Evolutionary conservation across 23 tunicate species (phyloP).

Genomic region (Clavelina lepadiformis): DNA sequence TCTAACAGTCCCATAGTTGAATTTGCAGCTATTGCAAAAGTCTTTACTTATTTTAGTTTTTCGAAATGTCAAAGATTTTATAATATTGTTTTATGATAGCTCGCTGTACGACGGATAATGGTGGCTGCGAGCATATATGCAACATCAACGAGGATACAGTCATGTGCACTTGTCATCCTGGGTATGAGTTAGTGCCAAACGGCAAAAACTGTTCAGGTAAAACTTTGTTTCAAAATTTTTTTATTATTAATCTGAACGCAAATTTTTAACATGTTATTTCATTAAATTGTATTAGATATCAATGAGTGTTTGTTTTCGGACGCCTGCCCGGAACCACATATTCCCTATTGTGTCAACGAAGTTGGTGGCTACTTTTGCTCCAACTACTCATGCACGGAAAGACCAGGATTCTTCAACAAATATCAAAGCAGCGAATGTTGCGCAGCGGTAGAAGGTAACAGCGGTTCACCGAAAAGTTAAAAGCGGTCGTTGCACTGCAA

Average conservation of each 20-base stretch:
- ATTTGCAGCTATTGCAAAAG: too few species aligned
- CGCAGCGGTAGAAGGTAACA: slow-evolving; percentile 4
- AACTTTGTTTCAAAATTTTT: background rate
- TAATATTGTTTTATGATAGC: slow-evolving; percentile 15
- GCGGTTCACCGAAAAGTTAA: too few species aligned
- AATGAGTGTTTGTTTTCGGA: slow-evolving; percentile 19
- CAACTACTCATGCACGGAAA: slow-evolving; percentile 8
- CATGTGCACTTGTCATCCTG: slow-evolving; percentile 9
- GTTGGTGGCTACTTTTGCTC: slow-evolving; percentile 30
- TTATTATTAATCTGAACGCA: background rate
- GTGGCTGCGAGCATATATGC: slow-evolving; percentile 42
- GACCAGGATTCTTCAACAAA: slow-evolving; percentile 15
- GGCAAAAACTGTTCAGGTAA: background rate
- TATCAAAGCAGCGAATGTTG: slow-evolving; percentile 39
- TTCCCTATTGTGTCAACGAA: slow-evolving; percentile 33
- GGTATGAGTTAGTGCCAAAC: slow-evolving; percentile 7
- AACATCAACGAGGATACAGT: slow-evolving; percentile 9
- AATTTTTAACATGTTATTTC: slow-evolving; percentile 1
- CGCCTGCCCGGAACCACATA: background rate
- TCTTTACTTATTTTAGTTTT: too few species aligned
- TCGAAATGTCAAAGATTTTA: too few species aligned
- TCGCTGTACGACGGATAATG: slow-evolving; percentile 24
- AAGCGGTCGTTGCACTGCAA: too few species aligned
- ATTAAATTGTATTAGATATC: slow-evolving; percentile 13
- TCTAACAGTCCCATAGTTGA: too few species aligned